Evolutionary conservation across 1,140 invertebrate genomes (phyloP).

Genomic region (Agrilus planipennis): DNA sequence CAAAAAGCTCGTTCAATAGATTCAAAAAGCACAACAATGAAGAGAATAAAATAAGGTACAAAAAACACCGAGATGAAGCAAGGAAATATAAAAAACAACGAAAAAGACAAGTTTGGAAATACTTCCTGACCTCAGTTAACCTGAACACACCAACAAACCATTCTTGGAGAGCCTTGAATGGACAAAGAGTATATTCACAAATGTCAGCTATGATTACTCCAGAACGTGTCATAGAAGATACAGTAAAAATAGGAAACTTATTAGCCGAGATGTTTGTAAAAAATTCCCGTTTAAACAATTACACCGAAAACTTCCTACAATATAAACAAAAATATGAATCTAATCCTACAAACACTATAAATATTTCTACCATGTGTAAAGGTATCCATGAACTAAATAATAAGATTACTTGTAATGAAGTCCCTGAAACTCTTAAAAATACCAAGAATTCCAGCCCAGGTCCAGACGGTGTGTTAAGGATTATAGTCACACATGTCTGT

Average conservation of each 20-base stretch:
- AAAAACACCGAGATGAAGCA: no score
- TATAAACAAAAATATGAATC: not conserved
- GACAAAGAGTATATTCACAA: not conserved
- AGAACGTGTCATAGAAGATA: not conserved
- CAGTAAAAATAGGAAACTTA: not conserved
- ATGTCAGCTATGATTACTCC: not conserved
- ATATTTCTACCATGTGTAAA: no score
- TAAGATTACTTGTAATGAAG: not conserved
- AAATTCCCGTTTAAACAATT: not conserved
- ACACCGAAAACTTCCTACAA: not conserved
- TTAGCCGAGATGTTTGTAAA: not conserved
- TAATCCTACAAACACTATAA: not conserved
- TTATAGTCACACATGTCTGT: no score
- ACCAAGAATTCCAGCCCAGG: not conserved
- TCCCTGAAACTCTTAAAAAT: not conserved
- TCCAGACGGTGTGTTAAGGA: no score
- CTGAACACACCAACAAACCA: constrained; percentile 1
- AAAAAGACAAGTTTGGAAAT: constrained; percentile 4
- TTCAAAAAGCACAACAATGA: constrained; percentile 23
- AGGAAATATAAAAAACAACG: constrained; percentile 10
- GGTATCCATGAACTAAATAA: not conserved
- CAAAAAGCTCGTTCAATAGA: constrained; percentile 21
- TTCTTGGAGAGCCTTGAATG: constrained; percentile 5
- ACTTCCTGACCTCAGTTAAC: constrained; percentile 3
- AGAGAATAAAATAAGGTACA: constrained; percentile 19